Conservation (phyloP, 2,797 vertebrate species). For the Podarcis lilfordi region DNA sequence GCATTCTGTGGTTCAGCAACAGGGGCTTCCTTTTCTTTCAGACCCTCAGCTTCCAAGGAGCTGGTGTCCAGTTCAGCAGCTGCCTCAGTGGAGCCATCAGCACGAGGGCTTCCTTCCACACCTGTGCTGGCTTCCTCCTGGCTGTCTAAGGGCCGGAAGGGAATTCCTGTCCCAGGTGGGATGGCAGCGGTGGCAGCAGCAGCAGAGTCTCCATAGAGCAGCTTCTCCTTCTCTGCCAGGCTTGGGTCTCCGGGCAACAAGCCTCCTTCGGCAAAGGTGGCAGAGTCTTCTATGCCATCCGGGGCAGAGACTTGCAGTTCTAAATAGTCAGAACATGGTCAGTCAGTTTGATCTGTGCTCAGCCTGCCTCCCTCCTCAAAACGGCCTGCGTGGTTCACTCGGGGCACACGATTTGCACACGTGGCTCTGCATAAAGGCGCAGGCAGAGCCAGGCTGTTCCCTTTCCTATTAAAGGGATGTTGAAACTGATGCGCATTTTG, state of each 20-base stretch:
- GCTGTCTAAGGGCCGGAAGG: constrained; percentile 50
- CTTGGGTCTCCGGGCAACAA: constrained; percentile 65
- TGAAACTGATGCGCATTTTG: not conserved
- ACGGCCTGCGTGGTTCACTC: constrained; percentile 23
- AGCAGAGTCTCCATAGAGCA: constrained; percentile 51
- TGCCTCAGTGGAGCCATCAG: not conserved
- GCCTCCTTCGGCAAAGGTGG: constrained; percentile 69
- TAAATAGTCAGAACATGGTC: constrained; percentile 84
- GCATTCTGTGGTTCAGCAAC: constrained; percentile 32
- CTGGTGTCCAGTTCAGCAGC: not conserved
- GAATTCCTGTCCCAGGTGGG: constrained; percentile 57
- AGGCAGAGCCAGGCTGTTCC: not conserved
- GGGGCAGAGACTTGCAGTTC: constrained; percentile 72
- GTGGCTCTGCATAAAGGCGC: not conserved
- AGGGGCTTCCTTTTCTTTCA: constrained; percentile 55
- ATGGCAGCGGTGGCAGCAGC: not conserved
- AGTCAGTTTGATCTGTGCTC: constrained; percentile 74
- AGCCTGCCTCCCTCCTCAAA: constrained; percentile 45
- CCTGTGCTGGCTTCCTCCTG: constrained; percentile 53
- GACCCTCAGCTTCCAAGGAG: not conserved
- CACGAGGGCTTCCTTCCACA: not conserved
- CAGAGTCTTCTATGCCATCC: constrained; percentile 72
- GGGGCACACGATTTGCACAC: not conserved
- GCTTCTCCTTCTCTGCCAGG: constrained; percentile 73
- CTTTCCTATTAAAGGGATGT: not conserved